Evolutionary conservation across 2,797 vertebrate genomes (phyloP).

Genomic region (Argentina silus): DNA sequence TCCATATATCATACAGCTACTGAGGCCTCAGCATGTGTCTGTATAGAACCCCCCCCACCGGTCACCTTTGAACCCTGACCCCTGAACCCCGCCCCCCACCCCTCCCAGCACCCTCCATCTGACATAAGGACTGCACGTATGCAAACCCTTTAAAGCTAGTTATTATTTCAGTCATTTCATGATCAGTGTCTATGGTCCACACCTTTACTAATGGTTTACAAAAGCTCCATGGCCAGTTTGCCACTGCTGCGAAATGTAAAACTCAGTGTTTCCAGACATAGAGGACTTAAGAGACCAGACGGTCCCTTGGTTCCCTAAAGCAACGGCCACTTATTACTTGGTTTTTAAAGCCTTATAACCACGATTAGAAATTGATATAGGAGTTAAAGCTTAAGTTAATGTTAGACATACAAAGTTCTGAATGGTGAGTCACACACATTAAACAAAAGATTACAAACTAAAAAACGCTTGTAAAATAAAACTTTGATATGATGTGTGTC

Average conservation of each 20-base stretch:
- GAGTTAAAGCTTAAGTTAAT: slow-evolving; percentile 76
- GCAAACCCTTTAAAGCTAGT: slow-evolving; percentile 75
- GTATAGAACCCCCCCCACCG: slow-evolving; percentile 31
- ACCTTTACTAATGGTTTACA: slow-evolving; percentile 59
- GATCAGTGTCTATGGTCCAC: slow-evolving; percentile 66
- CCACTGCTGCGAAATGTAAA: slow-evolving; percentile 62
- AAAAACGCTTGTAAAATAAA: slow-evolving; percentile 72
- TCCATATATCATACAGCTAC: slow-evolving; percentile 48
- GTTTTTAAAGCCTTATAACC: slow-evolving; percentile 87
- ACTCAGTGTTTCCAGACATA: slow-evolving; percentile 80
- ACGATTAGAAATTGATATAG: slow-evolving; percentile 76
- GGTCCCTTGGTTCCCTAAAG: slow-evolving; percentile 73
- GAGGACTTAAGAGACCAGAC: slow-evolving; percentile 59
- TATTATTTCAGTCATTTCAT: slow-evolving; percentile 63
- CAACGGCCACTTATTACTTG: slow-evolving; percentile 79
- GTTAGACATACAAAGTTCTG: slow-evolving; percentile 77
- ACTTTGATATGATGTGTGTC: slow-evolving; percentile 90
- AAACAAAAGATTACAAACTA: slow-evolving; percentile 80
- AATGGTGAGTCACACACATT: slow-evolving; percentile 88
- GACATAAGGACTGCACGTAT: slow-evolving; percentile 53
- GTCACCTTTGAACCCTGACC: slow-evolving; percentile 26
- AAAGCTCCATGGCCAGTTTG: slow-evolving; percentile 51
- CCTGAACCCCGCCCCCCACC: slow-evolving; percentile 46
- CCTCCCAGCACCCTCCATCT: slow-evolving; percentile 28
- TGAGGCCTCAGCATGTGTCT: slow-evolving; percentile 56